A percentile compares a stretch with the other conserved stretches of the same genome.
These are phyloP conservation scores for Gymnoscelis rufifasciata DNA, from an alignment of 2,888 invertebrate genomes.

Conservation along the genomic window DNA sequence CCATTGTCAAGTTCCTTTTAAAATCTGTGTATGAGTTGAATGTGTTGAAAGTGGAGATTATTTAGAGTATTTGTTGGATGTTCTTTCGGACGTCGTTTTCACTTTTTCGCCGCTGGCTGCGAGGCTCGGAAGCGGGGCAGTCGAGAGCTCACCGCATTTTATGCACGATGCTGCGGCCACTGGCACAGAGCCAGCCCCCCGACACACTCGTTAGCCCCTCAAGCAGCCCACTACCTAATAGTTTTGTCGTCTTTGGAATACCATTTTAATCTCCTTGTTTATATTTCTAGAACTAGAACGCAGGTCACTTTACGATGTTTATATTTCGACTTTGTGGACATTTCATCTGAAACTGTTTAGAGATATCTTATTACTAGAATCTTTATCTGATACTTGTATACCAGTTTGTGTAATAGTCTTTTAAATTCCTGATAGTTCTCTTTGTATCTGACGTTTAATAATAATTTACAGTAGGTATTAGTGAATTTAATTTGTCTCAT, in stretches of 20 bases:
- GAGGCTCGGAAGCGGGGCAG: constrained; percentile 26
- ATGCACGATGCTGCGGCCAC: constrained; percentile 42
- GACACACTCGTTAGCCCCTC: constrained; percentile 59
- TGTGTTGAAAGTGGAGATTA: constrained; percentile 1
- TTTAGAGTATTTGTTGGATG: constrained; percentile 11
- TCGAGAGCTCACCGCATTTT: constrained; percentile 49
- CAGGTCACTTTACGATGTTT: constrained; percentile 37
- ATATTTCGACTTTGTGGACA: constrained; percentile 21
- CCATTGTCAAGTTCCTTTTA: no score
- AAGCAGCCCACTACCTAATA: constrained; percentile 57
- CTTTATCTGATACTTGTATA: constrained; percentile 11
- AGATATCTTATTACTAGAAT: constrained; percentile 18
- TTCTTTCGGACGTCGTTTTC: constrained; percentile 39
- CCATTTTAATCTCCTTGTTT: constrained; percentile 58
- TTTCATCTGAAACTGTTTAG: constrained; percentile 19
- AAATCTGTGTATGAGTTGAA: no score
- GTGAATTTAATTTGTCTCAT: no score
- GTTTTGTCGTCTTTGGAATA: constrained; percentile 57
- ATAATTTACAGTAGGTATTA: no score
- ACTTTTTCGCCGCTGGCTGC: constrained; percentile 37
- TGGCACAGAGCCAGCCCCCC: constrained; percentile 53
- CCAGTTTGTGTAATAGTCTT: constrained; percentile 5
- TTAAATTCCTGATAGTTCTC: background rate
- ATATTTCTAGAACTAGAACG: constrained; percentile 43
- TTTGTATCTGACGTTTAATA: background rate